These are phyloP conservation scores for Ciconia boyciana DNA, from an alignment of 2,113 vertebrate species.

Conservation along the genomic window DNA sequence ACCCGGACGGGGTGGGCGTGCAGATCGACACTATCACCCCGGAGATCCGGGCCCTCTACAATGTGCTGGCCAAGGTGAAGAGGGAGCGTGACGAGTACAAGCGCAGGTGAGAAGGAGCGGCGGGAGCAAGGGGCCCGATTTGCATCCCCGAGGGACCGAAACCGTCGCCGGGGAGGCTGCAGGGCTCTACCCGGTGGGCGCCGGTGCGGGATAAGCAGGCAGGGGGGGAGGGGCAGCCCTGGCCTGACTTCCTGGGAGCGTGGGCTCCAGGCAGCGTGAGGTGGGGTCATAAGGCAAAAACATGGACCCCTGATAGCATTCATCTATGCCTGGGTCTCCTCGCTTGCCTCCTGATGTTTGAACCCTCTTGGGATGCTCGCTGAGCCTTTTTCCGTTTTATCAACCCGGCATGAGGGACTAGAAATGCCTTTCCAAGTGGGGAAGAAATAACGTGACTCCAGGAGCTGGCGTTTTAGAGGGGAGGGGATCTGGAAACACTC, in stretches of 20 bases:
- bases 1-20: slow-evolving; percentile 94
- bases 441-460: background rate
- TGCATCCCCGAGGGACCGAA: background rate
- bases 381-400: background rate
- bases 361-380: background rate
- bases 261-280: background rate
- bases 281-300: background rate
- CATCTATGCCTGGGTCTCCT: background rate
- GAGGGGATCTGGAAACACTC: background rate
- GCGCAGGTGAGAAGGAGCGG: slow-evolving; percentile 78
- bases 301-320: fast-evolving
- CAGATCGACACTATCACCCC: slow-evolving; percentile 99
- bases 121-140: background rate
- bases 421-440: background rate
- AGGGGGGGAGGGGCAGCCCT: background rate
- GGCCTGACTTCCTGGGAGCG: background rate
- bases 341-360: background rate
- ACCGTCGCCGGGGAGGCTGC: fast-evolving
- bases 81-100: slow-evolving; percentile 95
- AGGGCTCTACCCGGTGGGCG: background rate
- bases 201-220: background rate
- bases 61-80: slow-evolving; percentile 97
- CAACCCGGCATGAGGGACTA: fast-evolving
- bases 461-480: background rate
- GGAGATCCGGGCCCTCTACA: slow-evolving; percentile 96